Evolutionary conservation across 1,140 invertebrate genomes (phyloP), one percentile per base, ranked within the genome.

Genomic region (Triops longicaudatus): DNA sequence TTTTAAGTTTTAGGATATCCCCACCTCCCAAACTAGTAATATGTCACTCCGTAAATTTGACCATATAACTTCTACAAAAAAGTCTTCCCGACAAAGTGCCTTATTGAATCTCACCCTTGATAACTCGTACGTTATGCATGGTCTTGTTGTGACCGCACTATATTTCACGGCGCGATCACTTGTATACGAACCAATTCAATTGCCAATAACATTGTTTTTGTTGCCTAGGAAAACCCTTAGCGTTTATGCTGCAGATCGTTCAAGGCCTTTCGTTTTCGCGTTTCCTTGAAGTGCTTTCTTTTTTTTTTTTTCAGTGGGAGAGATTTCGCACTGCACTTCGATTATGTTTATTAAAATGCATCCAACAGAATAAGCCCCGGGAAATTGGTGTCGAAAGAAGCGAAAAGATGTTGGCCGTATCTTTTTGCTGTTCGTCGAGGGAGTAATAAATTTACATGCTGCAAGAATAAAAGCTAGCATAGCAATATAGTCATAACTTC

Each of bases 361-460:
- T 63, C 50, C 50, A 63, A 22, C 17, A 63, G 50, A 63, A 22
- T 63, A 63, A 63, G 50, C 14, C 31, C 50, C 10, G 17, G 50
- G 50, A 22, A 63, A 63, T 63, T 63, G 50, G 50, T 63, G 50
- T 63, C 22, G 50, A 63, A 63, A 63, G 17, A 63, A 63, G 50
- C 17, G 50, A 9, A 11, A 63, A 63, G 22, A 63, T 17, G 22
- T 63, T 37, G 2, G 50, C 50, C 50, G 2, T 63, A 63, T 63
- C 3, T 22, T 63, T 37, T 22, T 22, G 50, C 50, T 63, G 50
- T 17, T 63, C 50, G 50, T 63, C 50, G 50, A 63, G 50, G 50
- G 50, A 63, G 50, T 63, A 63, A 63, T 63, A 63, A 63, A 63
- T 63, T 63, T 63, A 63, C 50, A 63, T 63, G 50, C 50, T 63